phyloP scores from a whole-genome alignment of 2,888 invertebrate genomes.

The Molanna angustata region DNA sequence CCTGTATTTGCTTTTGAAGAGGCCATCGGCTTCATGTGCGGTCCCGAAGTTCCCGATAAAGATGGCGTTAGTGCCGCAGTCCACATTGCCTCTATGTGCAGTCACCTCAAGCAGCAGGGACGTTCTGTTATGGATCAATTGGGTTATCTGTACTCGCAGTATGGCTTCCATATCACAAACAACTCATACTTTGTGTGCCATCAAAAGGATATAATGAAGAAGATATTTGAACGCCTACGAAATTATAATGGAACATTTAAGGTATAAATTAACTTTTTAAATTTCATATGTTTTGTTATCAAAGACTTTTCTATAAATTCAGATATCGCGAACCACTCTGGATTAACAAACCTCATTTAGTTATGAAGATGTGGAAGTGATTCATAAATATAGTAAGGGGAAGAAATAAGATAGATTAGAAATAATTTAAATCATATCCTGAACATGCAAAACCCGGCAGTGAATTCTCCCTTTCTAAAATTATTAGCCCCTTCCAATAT shows the following conservation, averaged over 20 bases:
- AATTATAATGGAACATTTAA: conserved; percentile 63
- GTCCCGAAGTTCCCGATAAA: conserved; percentile 86
- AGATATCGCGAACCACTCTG: too few relatives aligned
- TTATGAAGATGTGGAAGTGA: too few relatives aligned
- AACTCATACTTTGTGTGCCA: conserved; percentile 91
- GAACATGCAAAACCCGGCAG: too few relatives aligned
- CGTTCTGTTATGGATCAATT: conserved; percentile 63
- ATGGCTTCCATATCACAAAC: conserved; percentile 84
- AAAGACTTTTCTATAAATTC: too few relatives aligned
- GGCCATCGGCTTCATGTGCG: conserved; percentile 97
- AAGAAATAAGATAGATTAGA: too few relatives aligned
- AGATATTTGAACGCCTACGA: conserved; percentile 80
- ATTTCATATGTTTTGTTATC: too few relatives aligned
- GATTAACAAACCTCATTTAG: too few relatives aligned
- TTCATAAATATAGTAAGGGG: too few relatives aligned
- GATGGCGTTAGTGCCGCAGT: conserved; percentile 93
- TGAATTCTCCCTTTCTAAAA: too few relatives aligned
- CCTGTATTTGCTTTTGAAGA: conserved; percentile 97
- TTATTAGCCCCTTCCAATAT: too few relatives aligned
- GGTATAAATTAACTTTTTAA: too few relatives aligned
- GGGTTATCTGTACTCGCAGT: conserved; percentile 73
- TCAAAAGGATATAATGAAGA: conserved; percentile 64
- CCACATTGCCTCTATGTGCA: conserved; percentile 71
- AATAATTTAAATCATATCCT: too few relatives aligned
- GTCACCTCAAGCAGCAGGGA: conserved; percentile 62